Conservation (phyloP, 2,797 vertebrate species). For the Rhyacichthys aspro region DNA sequence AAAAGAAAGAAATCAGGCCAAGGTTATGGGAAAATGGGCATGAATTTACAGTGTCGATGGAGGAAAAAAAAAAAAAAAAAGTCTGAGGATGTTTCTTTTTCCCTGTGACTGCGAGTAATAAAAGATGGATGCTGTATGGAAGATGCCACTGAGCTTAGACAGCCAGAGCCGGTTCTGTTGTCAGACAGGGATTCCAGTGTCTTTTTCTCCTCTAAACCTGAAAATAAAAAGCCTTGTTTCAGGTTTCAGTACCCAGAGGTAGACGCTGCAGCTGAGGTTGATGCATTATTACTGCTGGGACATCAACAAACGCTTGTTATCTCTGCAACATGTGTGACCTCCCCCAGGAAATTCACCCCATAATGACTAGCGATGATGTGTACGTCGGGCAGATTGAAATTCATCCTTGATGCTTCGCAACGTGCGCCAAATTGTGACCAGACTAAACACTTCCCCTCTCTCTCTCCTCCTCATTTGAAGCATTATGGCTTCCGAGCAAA, state of each 20-base stretch:
- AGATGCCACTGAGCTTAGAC: constrained; percentile 39
- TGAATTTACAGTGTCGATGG: constrained; percentile 48
- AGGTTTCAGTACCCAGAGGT: constrained; percentile 35
- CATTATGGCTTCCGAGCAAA: constrained; percentile 18
- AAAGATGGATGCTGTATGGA: constrained; percentile 48
- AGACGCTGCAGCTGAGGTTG: constrained; percentile 28
- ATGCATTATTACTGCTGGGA: constrained; percentile 56
- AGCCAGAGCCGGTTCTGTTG: constrained; percentile 47
- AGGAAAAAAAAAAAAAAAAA: background rate
- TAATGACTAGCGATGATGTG: constrained; percentile 45
- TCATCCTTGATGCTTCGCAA: constrained; percentile 22
- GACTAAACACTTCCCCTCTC: constrained; percentile 2
- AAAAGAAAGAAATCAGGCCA: constrained; percentile 71
- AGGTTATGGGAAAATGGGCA: constrained; percentile 66
- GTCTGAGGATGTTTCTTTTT: constrained; percentile 20
- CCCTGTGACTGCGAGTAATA: constrained; percentile 30
- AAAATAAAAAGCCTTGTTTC: constrained; percentile 28
- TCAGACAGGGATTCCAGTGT: constrained; percentile 54
- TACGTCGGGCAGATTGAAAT: constrained; percentile 20
- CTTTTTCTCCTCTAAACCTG: constrained; percentile 38
- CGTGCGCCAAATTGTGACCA: constrained; percentile 18
- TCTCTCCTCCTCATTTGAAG: constrained; percentile 29
- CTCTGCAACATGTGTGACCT: constrained; percentile 57
- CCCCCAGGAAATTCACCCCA: constrained; percentile 40
- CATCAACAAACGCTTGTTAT: constrained; percentile 58